Evolutionary conservation across 1,140 invertebrate species (phyloP), one percentile per base, ranked within the genome.

Genomic region (Penaeus chinensis): DNA sequence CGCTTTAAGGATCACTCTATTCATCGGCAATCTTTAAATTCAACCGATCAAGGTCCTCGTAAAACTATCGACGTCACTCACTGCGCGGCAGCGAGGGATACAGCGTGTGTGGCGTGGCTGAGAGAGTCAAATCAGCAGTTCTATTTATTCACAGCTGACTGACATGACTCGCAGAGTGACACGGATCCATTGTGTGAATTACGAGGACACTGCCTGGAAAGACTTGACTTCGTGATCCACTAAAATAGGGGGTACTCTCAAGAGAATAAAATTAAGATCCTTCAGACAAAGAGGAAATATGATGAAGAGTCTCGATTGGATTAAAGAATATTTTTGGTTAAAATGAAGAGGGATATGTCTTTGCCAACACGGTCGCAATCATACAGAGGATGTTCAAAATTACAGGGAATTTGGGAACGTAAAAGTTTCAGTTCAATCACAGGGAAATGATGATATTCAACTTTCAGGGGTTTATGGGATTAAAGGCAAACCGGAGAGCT

Each of bases 11-110:
- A 87, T 79, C 81, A 47, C 80, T 87, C 62, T 32, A 82, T 27
- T 76, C 54, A 82, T 82, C 80, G 85, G 82, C 69, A 78, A 62
- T 78, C 60, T 77, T 87, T 78, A 47, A 82, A 63, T 85, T 27
- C 42, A 27, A 74, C 27, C 27, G 71, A 74, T 74, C 71, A 74
- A 37, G 71, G 18, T 37, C 42, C 71, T 74, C 24, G 27, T 19
- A 74, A 24, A 32, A 74, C 42, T n/a, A 37, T 74, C 42, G 42
- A 74, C 42, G 71, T 74, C 27, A 74, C 71, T 37, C 42, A 54
- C 54, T 54, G 54, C 16, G 54, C 54, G 54, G 11, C 54, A 74
- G 71, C 27, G 71, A 74, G 71, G 42, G 71, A 74, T 27, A 74
- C 27, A 74, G 24, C 27, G 71, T 18, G n/a, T 18, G 71, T 32